These are phyloP conservation scores for Epinotia brunnichana DNA, from an alignment of 2,888 invertebrate genomes.

Conservation along the genomic window DNA sequence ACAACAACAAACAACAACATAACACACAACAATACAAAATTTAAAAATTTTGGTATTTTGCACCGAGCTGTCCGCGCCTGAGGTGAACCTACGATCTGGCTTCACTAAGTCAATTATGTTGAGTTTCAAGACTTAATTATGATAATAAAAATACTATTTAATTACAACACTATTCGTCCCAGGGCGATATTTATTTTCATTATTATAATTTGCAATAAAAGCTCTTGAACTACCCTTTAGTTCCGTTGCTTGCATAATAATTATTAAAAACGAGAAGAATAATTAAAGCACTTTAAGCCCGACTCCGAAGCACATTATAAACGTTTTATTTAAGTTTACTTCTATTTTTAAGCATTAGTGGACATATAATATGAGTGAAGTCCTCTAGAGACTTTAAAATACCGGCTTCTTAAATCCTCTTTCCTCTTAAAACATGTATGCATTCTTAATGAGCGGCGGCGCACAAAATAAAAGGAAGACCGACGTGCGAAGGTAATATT, in stretches of 20 bases:
- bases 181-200: constrained; percentile 4
- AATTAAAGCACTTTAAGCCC: constrained; percentile 22
- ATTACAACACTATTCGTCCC: neutral
- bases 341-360: constrained; percentile 8
- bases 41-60: no score
- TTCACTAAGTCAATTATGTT: no score
- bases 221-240: constrained; percentile 4
- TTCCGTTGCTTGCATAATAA: constrained; percentile 2
- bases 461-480: neutral
- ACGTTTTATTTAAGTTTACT: constrained; percentile 12
- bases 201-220: constrained; percentile 4
- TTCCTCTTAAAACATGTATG: constrained; percentile 4
- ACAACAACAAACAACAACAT: no score
- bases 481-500: neutral
- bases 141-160: no score
- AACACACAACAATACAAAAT: no score
- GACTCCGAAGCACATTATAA: constrained; percentile 15
- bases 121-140: neutral
- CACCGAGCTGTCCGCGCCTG: no score
- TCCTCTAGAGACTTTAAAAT: neutral
- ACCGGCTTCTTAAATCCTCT: constrained; percentile 6
- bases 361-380: neutral
- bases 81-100: no score
- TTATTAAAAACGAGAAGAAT: constrained; percentile 30
- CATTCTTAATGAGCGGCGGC: constrained; percentile 23